Evolutionary conservation across 2,888 invertebrate genomes (phyloP), one percentile per base, ranked within the genome.

Genomic region (Dusona sp.): DNA sequence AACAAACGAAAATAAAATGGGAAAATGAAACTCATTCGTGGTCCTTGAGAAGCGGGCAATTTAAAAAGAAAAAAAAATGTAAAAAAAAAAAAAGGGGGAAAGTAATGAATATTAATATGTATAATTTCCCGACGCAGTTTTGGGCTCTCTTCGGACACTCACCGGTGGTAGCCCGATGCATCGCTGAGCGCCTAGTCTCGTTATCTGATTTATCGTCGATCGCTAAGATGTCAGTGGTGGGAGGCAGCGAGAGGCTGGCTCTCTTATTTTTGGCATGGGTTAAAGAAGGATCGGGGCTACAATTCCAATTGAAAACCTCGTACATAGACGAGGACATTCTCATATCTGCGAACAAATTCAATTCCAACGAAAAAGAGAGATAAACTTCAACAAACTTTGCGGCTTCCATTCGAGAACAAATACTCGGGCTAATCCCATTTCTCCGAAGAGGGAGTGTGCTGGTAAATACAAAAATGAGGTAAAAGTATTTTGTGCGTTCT

Each of bases 311-410:
- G 95, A 96, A 96, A 92, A 96, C 96, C 95, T 96, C 96, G 95
- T 96, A 96, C 96, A 96, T 96, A 93, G 96, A 96, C 94, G 96
- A 95, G 94, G 96, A 96, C 95, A 96, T 96, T 95, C 95, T 95
- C 94, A 95, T 94, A 95, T 95, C 96, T 96, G 96, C 90, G 95
- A 95, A 94, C 92, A 93, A 91, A 93, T 88, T 89, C 90, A 91
- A 87, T 86, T 29, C 82, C 88, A 86, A 85, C 86, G 80, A 74
- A 84, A 75, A 84, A 25, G 45, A 68, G 74, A 80, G 65, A 79
- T 77, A 79, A 74, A 83, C 74, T 74, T 79, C 13, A 45, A 64
- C 8, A 54, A 54, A 36, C 36, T 42, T 45, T 45, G 11, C 25
- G 45, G 78, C 36, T 78, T 36, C 51, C 64, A 13, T 70, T 80